Conservation (phyloP, 2,113 vertebrate genomes). For the zebrafish (Danio rerio) region GRCz12tu NC_133176.1:8267001-8267500, state of each 20-base stretch:
- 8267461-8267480: slow-evolving; percentile 10
- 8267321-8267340: not conserved
- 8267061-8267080: not conserved
- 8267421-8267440: slow-evolving; percentile 22
- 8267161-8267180: too few relatives aligned
- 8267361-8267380: not conserved
- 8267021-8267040: too few relatives aligned
- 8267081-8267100: not conserved
- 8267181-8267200: too few relatives aligned
- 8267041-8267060: too few relatives aligned
- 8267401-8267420: not conserved
- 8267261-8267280: too few relatives aligned
- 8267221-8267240: not conserved
- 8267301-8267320: not conserved
- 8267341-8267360: slow-evolving; percentile 18
- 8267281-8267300: not conserved
- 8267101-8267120: not conserved
- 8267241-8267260: not conserved
- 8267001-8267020: too few relatives aligned
- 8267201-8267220: too few relatives aligned
- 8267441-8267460: slow-evolving; percentile 33
- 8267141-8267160: too few relatives aligned
- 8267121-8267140: too few relatives aligned
- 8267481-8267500: slow-evolving; percentile 44
- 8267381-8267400: not conserved